Base-by-base conservation (phyloP, 53 echinoderm and acorn worm genomes). In the Apostichopus leukothele region DNA sequence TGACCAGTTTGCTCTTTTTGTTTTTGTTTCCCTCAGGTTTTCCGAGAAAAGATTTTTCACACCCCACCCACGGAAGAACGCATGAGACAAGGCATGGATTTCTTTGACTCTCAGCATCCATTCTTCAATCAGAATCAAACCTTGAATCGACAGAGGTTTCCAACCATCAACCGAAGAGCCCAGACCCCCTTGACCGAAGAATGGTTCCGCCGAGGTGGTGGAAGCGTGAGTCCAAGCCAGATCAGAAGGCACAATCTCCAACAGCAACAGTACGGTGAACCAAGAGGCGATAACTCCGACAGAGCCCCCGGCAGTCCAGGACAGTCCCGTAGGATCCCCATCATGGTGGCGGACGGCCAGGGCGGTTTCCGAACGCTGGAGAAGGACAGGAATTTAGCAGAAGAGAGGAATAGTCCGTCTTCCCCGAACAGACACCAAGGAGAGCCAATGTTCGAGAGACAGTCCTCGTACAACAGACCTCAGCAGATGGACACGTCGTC, bases 281-380 rank as follows among this genome's bases (percentile, higher is more conserved):
- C 74, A 6, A 19, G 26, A 53, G 54, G 88, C 12, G 19, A 51
- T 19, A 9, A n/a, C 18, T 52, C 74, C 0, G 52, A 51, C 6
- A 21, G 74, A 22, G 16, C 75, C 51, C 88, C 88, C 53, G 88
- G 53, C 19, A 87, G 88, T 13, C 74, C 74, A 52, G 88, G 75
- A 19, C 88, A 87, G 16, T 75, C 88, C 5, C 52, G 88, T 8
- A 74, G 88, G 74, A 87, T 87, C 16, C 88, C 88, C 16, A 87
- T 87, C 19, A 74, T 87, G 74, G 75, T 87, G n/a, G 88, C 88
- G 5, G 88, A 87, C 51, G 88, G 88, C 3, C 88, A 74, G 51
- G 88, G 88, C 13, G 88, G 88, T 57, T 87, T 50, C 75, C 53
- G 59, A 52, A 51, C 88, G n/a, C 74, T 87, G 14, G 88, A 87